Evolutionary conservation across 2,888 invertebrate genomes (phyloP).

Genomic region (Sipha maydis): DNA sequence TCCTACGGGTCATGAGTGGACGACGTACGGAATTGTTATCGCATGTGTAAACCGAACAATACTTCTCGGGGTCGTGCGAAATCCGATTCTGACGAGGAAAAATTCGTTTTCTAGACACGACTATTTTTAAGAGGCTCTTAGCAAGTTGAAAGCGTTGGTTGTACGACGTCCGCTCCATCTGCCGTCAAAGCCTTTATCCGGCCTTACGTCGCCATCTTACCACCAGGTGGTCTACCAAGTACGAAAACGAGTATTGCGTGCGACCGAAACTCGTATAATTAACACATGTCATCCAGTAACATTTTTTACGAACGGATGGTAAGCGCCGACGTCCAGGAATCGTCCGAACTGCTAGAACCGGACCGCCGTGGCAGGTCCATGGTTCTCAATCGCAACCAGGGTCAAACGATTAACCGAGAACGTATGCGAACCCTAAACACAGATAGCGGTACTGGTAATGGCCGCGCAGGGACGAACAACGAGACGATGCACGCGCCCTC

Average conservation of each 20-base stretch:
- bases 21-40: neutral
- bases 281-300: too few species aligned
- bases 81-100: too few species aligned
- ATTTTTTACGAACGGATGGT: too few species aligned
- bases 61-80: neutral
- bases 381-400: neutral
- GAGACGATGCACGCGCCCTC: constrained; percentile 46
- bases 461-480: neutral
- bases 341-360: too few species aligned
- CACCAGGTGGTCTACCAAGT: neutral
- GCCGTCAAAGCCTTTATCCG: neutral
- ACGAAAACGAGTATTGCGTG: neutral
- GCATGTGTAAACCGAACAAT: neutral
- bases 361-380: neutral
- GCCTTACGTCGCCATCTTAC: neutral
- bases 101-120: too few species aligned
- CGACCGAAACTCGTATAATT: too few species aligned
- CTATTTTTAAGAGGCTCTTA: too few species aligned
- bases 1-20: neutral
- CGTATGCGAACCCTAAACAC: neutral
- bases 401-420: neutral
- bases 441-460: neutral
- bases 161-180: neutral
- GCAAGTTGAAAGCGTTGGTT: too few species aligned
- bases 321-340: neutral